Evolutionary conservation across 2,797 vertebrate species (phyloP), one percentile per base, ranked within the genome.

Genomic region (Sebastes nivosus): DNA sequence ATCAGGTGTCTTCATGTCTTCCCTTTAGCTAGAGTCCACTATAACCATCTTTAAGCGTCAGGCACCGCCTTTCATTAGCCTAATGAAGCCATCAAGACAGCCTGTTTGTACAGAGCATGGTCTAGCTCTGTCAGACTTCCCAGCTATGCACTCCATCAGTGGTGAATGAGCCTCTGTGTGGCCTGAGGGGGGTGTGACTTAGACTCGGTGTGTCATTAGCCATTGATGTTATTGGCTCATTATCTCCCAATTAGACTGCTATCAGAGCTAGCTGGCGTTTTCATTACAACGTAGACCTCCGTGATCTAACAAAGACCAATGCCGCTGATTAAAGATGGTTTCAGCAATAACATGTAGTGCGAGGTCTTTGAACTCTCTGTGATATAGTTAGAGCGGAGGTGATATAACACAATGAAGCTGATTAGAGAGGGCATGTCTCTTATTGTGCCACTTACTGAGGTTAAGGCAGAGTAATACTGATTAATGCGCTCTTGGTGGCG

Each of bases 141-240:
- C 90, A 86, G 90, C 88, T 71, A 67, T 63, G 78, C 88, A 92
- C 91, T 93, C 92, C 89, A 92, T 94, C 94, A 93, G 93, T 83
- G 75, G 87, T 80, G 90, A 94, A 93, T 88, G 89, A 93, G 90
- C 80, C 85, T 89, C 92, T 86, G 88, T 91, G 88, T 93, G 91
- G 92, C 94, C 92, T 91, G 89, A 88, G 92, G 93, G 92, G 89
- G 90, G 91, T 92, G 94, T 91, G 93, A 93, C 91, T 93, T 90
- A 89, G 89, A 94, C 93, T 91, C 54, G 81, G 83, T 92, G 89
- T 94, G 93, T 95, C 91, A 95, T 95, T 95, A 95, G 93, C 93
- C 92, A 93, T 94, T 93, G 94, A 95, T 94, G 93, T 95, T 94
- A 95, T 94, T 94, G 94, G 94, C 93, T 94, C 94, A 95, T 95